Conservation (phyloP, 2,797 vertebrate genomes). For the Phoebastria nigripes region DNA sequence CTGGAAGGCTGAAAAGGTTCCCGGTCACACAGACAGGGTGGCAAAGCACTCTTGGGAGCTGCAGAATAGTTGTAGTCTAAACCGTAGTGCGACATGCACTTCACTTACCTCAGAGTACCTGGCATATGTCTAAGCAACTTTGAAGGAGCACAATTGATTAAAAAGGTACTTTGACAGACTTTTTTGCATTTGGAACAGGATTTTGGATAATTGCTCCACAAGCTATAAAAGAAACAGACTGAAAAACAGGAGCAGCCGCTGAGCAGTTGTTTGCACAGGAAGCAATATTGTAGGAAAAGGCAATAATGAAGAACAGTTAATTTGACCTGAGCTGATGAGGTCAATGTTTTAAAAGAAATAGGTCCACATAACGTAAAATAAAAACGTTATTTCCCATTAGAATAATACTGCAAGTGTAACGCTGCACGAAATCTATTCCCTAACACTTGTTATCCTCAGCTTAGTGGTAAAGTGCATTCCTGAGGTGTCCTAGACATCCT, state of each 20-base stretch:
- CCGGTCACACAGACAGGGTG: not conserved
- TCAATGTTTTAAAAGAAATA: slow-evolving; percentile 27
- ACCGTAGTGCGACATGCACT: not conserved
- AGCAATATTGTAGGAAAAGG: slow-evolving; percentile 41
- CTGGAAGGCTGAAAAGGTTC: not conserved
- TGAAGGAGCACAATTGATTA: slow-evolving; percentile 10
- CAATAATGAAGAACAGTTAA: slow-evolving; percentile 45
- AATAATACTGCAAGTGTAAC: not conserved
- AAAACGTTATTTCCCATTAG: not conserved
- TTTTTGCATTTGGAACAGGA: not conserved
- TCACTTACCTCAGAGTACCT: slow-evolving; percentile 23
- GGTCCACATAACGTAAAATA: not conserved
- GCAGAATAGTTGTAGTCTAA: not conserved
- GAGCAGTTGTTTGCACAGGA: slow-evolving; percentile 51
- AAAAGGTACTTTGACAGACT: slow-evolving; percentile 33
- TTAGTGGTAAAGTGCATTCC: not conserved
- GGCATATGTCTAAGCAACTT: slow-evolving; percentile 13
- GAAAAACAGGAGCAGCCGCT: slow-evolving; percentile 14
- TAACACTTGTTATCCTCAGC: not conserved
- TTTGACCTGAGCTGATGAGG: slow-evolving; percentile 46
- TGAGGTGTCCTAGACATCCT: slow-evolving; percentile 6
- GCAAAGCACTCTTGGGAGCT: not conserved
- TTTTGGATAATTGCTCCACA: slow-evolving; percentile 42
- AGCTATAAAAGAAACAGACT: slow-evolving; percentile 45
- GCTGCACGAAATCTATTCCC: not conserved